These are phyloP conservation scores for Apeltes quadracus DNA, from an alignment of 2,113 vertebrate genomes.

Conservation along the genomic window DNA sequence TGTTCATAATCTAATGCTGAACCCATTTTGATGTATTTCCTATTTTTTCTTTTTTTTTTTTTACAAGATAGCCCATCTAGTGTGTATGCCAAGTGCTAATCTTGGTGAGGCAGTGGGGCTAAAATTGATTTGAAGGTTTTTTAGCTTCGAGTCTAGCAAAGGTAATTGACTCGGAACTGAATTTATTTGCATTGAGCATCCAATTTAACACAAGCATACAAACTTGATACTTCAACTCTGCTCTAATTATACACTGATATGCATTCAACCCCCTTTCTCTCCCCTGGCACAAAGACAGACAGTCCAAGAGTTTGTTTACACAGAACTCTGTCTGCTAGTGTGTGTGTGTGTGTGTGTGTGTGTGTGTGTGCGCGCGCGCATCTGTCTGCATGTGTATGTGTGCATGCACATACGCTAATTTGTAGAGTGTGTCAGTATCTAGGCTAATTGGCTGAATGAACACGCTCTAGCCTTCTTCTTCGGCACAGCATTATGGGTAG, in stretches of 20 bases:
- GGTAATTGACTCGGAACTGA: conserved; percentile 81
- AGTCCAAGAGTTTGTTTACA: conserved; percentile 77
- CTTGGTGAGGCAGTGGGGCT: conserved; percentile 67
- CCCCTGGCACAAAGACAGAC: conserved; percentile 80
- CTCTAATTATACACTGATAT: conserved; percentile 83
- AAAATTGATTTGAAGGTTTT: conserved; percentile 79
- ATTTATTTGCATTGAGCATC: conserved; percentile 82
- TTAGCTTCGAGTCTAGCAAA: conserved; percentile 73
- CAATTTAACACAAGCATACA: conserved; percentile 79
- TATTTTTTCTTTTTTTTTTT: conserved; percentile 71
- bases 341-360: conserved; percentile 25
- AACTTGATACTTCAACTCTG: conserved; percentile 79
- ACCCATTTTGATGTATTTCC: conserved; percentile 69
- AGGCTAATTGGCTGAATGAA: conserved; percentile 82
- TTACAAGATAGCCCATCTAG: conserved; percentile 56
- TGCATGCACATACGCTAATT: conserved; percentile 75
- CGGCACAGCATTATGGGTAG: conserved; percentile 80
- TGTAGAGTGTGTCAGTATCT: conserved; percentile 79
- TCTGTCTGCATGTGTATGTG: not conserved
- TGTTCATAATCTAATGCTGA: conserved; percentile 64
- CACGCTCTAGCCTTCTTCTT: conserved; percentile 70
- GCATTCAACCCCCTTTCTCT: conserved; percentile 70
- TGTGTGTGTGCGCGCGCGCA: conserved; percentile 40
- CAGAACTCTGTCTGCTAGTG: conserved; percentile 59
- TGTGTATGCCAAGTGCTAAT: conserved; percentile 70